Evolutionary conservation across 2,888 invertebrate species (phyloP).

Genomic region (Nephrotoma guestfalica): DNA sequence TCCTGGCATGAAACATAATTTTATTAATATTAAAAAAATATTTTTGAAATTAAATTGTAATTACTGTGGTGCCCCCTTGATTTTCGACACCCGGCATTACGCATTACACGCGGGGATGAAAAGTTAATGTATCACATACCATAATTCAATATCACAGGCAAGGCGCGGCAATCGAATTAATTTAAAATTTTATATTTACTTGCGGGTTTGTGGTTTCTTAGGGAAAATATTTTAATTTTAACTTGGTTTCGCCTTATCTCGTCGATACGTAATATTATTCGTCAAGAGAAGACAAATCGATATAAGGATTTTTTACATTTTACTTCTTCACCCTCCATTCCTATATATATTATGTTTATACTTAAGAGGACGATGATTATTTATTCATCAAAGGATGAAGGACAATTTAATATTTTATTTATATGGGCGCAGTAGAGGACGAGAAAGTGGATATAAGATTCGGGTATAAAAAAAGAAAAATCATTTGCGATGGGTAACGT

Average conservation of each 20-base stretch:
- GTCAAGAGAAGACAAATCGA: neutral
- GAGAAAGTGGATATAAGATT: neutral
- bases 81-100: neutral
- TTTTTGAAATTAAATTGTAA: neutral
- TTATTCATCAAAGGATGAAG: neutral
- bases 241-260: neutral
- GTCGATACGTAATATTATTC: neutral
- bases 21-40: neutral
- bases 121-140: neutral
- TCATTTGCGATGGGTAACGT: neutral
- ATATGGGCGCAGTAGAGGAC: neutral
- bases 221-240: neutral
- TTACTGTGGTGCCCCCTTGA: neutral
- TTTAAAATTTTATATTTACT: neutral
- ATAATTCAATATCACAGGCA: neutral
- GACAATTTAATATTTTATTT: neutral
- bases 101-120: neutral
- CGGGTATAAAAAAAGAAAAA: neutral
- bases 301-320: neutral
- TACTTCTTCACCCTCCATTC: neutral
- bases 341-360: neutral
- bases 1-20: neutral
- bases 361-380: neutral
- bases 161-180: neutral
- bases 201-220: neutral